Evolutionary conservation across 2,888 invertebrate species (phyloP).

Genomic region (Chrysolina americana): DNA sequence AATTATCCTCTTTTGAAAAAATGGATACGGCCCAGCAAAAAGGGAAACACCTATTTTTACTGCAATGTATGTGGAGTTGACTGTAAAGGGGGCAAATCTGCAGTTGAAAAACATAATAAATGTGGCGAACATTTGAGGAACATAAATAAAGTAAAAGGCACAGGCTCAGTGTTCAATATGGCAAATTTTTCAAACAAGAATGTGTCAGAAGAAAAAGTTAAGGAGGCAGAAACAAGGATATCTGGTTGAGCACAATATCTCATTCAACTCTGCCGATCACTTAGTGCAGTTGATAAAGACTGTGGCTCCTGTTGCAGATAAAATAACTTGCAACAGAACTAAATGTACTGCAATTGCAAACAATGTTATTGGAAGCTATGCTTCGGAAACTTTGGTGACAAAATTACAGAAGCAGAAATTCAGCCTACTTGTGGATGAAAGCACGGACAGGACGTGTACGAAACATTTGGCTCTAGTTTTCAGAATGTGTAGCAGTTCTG

Average conservation of each 20-base stretch:
- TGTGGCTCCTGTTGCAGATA: constrained; percentile 15
- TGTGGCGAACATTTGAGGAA: neutral
- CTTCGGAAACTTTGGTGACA: neutral
- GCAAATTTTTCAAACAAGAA: neutral
- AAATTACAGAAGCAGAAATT: constrained; percentile 23
- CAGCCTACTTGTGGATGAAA: no score
- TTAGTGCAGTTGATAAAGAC: neutral
- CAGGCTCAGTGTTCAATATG: neutral
- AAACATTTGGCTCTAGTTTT: constrained; percentile 39
- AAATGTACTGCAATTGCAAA: constrained; percentile 1
- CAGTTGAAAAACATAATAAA: constrained; percentile 2
- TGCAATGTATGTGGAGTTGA: constrained; percentile 7
- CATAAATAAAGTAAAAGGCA: neutral
- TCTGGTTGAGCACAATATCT: neutral
- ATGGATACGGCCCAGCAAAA: neutral
- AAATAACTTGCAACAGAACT: constrained; percentile 2
- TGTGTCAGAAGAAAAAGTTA: constrained; percentile 4
- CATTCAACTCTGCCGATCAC: neutral
- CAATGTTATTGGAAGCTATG: neutral
- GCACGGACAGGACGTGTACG: constrained; percentile 29
- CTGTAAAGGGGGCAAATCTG: constrained; percentile 7
- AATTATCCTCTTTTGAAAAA: neutral
- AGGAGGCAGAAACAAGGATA: constrained; percentile 10
- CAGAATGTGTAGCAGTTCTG: neutral
- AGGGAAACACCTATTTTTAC: neutral